Evolutionary conservation across 2,888 invertebrate species (phyloP), one percentile per base, ranked within the genome.

Genomic region (Amiota communis): DNA sequence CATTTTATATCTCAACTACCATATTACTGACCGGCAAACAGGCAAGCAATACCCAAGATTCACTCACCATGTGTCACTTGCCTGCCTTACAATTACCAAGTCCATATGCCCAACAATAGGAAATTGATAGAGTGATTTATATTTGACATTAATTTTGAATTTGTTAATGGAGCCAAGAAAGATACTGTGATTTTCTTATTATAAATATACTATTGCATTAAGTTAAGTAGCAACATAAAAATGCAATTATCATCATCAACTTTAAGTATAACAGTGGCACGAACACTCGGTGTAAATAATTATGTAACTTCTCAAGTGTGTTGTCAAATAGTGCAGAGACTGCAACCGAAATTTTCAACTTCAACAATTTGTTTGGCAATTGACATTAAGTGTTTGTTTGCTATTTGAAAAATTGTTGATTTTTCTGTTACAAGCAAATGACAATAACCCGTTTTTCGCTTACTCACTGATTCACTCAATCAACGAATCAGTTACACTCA

Each of bases 1-100:
- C 76, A 79, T 77, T 81, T 85, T 84, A 85, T 85, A 80, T 73
- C 81, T 80, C 49, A 74, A 76, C 82, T 79, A n/a, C n/a, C n/a
- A n/a, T n/a, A 80, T 78, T 81, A 85, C 77, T 76, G 75, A 77
- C 76, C 36, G n/a, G n/a, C n/a, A 75, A 78, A 46, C 74, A 75
- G 63, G 20, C 46, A 69, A 59, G 12, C 36, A 36, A 6, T 36
- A 2, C 1, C 6, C 36, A 36, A 36, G 6, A 36, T 36, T 36
- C 36, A 36, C 36, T 36, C 6, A 63, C 57, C 11, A 46, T n/a
- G 23, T 23, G 23, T 3, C 23, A 23, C 23, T 23, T 23, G 23
- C 23, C 23, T 23, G 23, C 23, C 23, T 23, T 2, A 2, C 23
- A 1, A 1, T 23, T 23, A 23, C 23, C 23, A 2, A 23, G 1